These are phyloP conservation scores for Nasonia longicornis DNA, from an alignment of 1,140 invertebrate genomes.

Conservation along the genomic window DNA sequence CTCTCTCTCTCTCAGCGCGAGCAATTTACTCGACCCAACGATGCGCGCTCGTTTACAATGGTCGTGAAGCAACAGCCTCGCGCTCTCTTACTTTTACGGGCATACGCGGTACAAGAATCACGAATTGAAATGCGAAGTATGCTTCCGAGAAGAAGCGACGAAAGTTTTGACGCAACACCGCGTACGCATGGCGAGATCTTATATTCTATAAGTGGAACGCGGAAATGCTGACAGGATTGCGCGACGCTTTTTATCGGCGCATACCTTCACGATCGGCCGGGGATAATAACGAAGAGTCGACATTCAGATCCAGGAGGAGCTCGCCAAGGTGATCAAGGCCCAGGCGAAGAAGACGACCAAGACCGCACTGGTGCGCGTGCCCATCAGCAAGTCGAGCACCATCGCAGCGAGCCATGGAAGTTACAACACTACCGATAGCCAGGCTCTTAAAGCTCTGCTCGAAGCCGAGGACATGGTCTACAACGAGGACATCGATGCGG, in stretches of 20 bases:
- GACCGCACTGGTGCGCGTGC: background rate
- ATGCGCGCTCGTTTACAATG: background rate
- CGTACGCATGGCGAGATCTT: background rate
- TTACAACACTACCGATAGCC: conserved; percentile 46
- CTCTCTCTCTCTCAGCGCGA: background rate
- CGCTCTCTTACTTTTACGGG: background rate
- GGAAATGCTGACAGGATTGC: background rate
- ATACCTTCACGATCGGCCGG: too few species aligned
- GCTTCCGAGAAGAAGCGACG: background rate
- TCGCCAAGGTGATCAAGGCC: conserved; percentile 59
- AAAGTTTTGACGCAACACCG: conserved; percentile 10
- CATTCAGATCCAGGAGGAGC: conserved; percentile 58
- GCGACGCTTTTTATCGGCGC: background rate
- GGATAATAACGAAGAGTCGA: too few species aligned
- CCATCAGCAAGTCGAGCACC: conserved; percentile 31
- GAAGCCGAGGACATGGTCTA: conserved; percentile 56
- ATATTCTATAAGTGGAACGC: background rate
- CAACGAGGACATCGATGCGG: conserved; percentile 51
- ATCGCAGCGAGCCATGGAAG: conserved; percentile 27
- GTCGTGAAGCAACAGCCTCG: background rate
- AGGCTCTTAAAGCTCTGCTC: conserved; percentile 54
- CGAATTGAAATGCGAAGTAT: background rate
- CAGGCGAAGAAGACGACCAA: conserved; percentile 50
- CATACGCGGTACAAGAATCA: background rate
- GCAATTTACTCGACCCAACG: background rate